Percentiles rank a stretch among this genome's conserved stretches.
phyloP scores from a whole-genome alignment of 2,888 invertebrate genomes.

The Drosophila parthenogenetica region DNA sequence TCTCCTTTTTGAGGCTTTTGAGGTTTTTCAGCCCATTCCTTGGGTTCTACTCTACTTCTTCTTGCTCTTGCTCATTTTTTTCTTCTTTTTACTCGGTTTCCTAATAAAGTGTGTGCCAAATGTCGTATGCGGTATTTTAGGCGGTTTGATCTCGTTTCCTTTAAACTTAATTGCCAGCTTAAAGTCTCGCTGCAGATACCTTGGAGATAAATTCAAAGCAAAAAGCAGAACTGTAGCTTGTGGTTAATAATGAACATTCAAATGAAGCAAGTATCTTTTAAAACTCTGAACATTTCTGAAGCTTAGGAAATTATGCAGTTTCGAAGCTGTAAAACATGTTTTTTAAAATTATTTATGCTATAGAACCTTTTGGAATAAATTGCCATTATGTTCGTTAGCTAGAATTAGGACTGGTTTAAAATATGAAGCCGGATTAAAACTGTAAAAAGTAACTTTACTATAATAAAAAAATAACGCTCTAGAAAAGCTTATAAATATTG shows the following conservation, averaged over 20 bases:
- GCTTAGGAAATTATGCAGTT: background rate
- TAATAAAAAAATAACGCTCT: too few species aligned
- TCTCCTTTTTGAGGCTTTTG: conserved; percentile 63
- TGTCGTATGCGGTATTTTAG: conserved; percentile 42
- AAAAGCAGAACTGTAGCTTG: background rate
- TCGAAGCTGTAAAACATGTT: too few species aligned
- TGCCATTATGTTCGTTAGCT: background rate
- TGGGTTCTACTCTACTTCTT: background rate
- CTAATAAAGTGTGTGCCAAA: conserved; percentile 69
- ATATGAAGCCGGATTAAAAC: too few species aligned
- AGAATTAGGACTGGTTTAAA: too few species aligned
- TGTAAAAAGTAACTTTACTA: too few species aligned
- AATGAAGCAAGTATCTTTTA: background rate
- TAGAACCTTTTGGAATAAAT: background rate
- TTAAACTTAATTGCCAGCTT: conserved; percentile 69
- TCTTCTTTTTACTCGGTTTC: conserved; percentile 34
- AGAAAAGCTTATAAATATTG: too few species aligned
- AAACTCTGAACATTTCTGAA: background rate
- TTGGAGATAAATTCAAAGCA: conserved; percentile 2
- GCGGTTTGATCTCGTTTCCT: conserved; percentile 46
- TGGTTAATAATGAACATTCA: conserved; percentile 6
- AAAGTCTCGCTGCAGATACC: conserved; percentile 37
- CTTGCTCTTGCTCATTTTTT: background rate
- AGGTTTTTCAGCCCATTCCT: conserved; percentile 38
- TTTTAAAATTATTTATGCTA: too few species aligned